A percentile compares a stretch with the other conserved stretches of the same genome.
phyloP scores from a whole-genome alignment of 2,797 vertebrate species.

The Hyperoplus lanceolatus region DNA sequence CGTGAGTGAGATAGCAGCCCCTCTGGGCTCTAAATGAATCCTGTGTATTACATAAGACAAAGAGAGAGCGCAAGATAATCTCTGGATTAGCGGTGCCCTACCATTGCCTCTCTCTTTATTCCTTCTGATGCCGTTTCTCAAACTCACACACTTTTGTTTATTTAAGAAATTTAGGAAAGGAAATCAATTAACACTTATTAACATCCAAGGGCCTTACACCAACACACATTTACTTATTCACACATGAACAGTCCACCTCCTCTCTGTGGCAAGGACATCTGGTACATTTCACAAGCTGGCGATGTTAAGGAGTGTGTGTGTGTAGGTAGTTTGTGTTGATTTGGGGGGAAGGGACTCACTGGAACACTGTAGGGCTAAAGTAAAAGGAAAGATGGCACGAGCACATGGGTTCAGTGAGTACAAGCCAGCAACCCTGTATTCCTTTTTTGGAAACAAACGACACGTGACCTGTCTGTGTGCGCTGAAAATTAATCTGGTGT shows the following conservation, averaged over 20 bases:
- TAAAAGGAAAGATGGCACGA: constrained; percentile 67
- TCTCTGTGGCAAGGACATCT: constrained; percentile 81
- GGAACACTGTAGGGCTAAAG: constrained; percentile 55
- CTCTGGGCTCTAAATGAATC: constrained; percentile 71
- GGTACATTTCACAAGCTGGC: constrained; percentile 77
- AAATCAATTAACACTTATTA: constrained; percentile 60
- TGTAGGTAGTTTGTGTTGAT: constrained; percentile 44
- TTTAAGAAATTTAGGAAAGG: constrained; percentile 46
- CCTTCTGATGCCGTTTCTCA: constrained; percentile 34
- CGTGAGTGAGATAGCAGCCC: constrained; percentile 64
- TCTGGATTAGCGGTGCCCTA: constrained; percentile 45
- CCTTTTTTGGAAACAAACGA: constrained; percentile 12
- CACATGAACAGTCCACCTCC: constrained; percentile 47
- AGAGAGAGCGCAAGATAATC: constrained; percentile 36
- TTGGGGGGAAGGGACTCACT: constrained; percentile 47
- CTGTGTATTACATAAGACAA: constrained; percentile 75
- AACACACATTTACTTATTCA: constrained; percentile 46
- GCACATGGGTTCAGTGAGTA: constrained; percentile 57
- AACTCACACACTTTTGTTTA: constrained; percentile 31
- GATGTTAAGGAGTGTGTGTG: constrained; percentile 54
- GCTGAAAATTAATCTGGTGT: neutral
- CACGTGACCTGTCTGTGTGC: neutral
- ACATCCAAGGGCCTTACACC: constrained; percentile 32
- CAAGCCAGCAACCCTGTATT: constrained; percentile 40
- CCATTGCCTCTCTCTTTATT: constrained; percentile 19